Evolutionary conservation across 2,888 invertebrate genomes (phyloP), one percentile per base, ranked within the genome.

Genomic region (Gasteruption jaculator): DNA sequence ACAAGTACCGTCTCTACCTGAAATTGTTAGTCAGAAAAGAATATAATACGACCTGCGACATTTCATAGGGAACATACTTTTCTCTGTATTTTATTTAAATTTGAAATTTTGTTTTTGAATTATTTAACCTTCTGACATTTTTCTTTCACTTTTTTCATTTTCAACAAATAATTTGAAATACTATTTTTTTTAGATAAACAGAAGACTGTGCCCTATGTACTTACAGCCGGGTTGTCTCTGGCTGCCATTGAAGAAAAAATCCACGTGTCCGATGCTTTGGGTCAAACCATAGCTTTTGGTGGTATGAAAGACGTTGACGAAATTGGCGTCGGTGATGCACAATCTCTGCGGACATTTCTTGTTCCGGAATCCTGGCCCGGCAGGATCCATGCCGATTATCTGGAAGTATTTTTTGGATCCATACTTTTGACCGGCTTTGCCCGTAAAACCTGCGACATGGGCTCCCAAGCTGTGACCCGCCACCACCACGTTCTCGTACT

Each of bases 371-470:
- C 10, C 24, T 4, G 37, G 37, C 1, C 37, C 37, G 5, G 37
- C 37, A n/a, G 37, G 37, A 37, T 37, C 37, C 19, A 37, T 20
- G n/a, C 18, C 37, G 8, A 29, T n/a, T 11, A 37, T 37, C 29
- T 37, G 37, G 2, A 11, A 12, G 20, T 26, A 37, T 14, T n/a
- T 6, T 8, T 29, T 29, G 4, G 8, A 4, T 26, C 12, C 18
- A 4, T 5, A 5, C 3, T n/a, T 15, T 11, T 37, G 26, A 6
- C 26, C 4, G 6, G 5, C 3, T 18, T 37, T 37, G 1, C 37
- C 37, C n/a, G 37, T 29, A 14, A 37, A 37, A n/a, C 37, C 37
- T 19, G 27, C 15, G 3, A 37, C 37, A 11, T 37, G 37, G 4
- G 37, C 37, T 10, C 37, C 37, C 7, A 37, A 11, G 29, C 37